Evolutionary conservation across 2,888 invertebrate species (phyloP), one percentile per base, ranked within the genome.

Genomic region (Andrena bucephala): DNA sequence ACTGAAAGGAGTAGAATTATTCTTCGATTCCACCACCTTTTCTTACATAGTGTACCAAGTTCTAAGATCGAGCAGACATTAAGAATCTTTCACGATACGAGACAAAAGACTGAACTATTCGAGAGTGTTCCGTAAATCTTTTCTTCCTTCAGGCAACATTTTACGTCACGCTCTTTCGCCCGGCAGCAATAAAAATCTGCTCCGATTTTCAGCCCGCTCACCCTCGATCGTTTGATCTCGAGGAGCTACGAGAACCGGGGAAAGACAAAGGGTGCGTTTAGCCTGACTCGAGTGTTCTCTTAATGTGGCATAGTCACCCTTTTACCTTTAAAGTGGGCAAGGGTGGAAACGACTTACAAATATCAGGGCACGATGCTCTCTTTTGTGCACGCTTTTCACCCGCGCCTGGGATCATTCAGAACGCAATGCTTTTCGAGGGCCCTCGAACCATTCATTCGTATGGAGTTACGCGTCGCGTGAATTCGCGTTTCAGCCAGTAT

Each of bases 191-290:
- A 42, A 52, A 52, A 74, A 73, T 31, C 31, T 27, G 72, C 54
- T 65, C 42, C 33, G 59, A 82, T 78, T 85, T 76, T 79, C 63
- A 74, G 33, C 73, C 27, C 27, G 16, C 33, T 86, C 78, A 48
- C 74, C 67, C 77, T 62, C 50, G 76, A 86, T 82, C 85, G 84
- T 87, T 87, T 87, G 85, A 87, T 82, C 87, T 78, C 72, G 72
- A 81, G 87, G 60, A 77, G 71, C 59, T 62, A 59, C 50, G 68
- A 87, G 83, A 68, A 85, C 69, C 50, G 29, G 42, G 75, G 57
- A 81, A 74, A 87, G 85, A 87, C 87, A 87, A 87, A 88, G 85
- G 83, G 79, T 80, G 85, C 87, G 87, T 81, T 87, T 87, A 89
- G 85, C 77, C 62, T 69, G 67, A 76, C 77, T 80, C 16, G 67